Conservation (phyloP, 2,797 vertebrate genomes). For the Sphenopsis melanotis region DNA sequence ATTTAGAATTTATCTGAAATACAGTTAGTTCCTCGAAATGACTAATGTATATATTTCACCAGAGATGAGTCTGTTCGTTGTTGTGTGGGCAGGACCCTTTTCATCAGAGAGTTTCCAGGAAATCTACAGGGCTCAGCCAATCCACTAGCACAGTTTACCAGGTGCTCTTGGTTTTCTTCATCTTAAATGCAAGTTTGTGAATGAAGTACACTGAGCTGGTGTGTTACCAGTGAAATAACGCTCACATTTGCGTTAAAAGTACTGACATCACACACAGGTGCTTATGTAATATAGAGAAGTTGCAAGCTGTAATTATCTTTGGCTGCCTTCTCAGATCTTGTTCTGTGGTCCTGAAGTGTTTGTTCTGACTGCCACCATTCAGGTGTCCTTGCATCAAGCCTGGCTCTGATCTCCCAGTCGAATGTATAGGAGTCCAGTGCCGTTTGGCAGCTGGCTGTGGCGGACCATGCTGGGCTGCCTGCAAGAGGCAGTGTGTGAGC, state of each 20-base stretch:
- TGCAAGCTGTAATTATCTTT: neutral
- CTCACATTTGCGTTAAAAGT: neutral
- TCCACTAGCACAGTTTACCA: neutral
- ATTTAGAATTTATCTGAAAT: neutral
- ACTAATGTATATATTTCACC: neutral
- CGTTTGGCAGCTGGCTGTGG: neutral
- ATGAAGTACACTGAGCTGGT: neutral
- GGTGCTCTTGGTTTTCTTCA: neutral
- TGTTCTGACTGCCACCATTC: neutral
- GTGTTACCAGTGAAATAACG: neutral
- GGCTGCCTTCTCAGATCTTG: neutral
- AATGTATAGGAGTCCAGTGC: neutral
- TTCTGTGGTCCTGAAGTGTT: neutral
- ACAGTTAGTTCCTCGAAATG: neutral
- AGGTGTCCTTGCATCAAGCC: neutral
- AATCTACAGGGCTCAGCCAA: neutral
- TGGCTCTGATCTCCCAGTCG: rapidly evolving
- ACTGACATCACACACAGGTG: rapidly evolving
- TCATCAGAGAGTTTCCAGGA: neutral
- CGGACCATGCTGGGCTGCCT: rapidly evolving
- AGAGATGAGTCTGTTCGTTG: neutral
- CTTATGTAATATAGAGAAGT: neutral
- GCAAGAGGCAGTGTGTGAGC: neutral
- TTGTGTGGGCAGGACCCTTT: neutral
- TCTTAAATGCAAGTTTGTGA: neutral